Base-by-base conservation (phyloP, 1,140 invertebrate genomes). In the Venturia canescens region DNA sequence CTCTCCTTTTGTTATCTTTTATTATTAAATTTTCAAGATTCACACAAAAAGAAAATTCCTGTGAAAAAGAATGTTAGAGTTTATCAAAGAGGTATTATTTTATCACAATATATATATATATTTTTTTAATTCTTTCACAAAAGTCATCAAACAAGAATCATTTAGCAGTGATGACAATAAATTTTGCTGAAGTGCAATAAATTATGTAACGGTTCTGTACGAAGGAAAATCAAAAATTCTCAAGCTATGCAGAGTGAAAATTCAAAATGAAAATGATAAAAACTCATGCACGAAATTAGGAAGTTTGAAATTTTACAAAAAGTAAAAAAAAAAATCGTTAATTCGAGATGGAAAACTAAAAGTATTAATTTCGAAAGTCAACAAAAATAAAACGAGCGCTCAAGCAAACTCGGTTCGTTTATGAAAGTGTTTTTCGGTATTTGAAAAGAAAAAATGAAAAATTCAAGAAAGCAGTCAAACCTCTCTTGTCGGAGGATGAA, bases 21-120 rank as follows among this genome's bases (percentile, higher is more conserved):
- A 76, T 27, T 76, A 18, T 53, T 53, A 29, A 38, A 23, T 76
- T 63, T 26, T 9, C 38, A 53, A 23, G 29, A 76, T 76, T 53
- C 29, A 75, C 16, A 29, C 29, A 0, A 72, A 72, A n/a, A 50
- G 70, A 34, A n/a, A 72, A 72, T 48, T 72, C 50, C 70, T 72
- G 50, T 38, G 15, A 21, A 48, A 38, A 72, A 72, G 70, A 72
- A 72, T n/a, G n/a, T 72, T 31, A 70, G 31, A 70, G 67, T 70
- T n/a, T 23, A 31, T 70, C 38, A 38, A n/a, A 21, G 31, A n/a
- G 67, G 16, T 34, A 34, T 9, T 38, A 31, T 16, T 67, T 29
- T 9, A 1, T 3, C 9, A 67, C 11, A 38, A n/a, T 18, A 18
- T 6, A 1, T 29, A 4, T 4, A 44, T 11, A 44, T 11, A 11